A percentile compares a stretch with the other conserved stretches of the same genome.
These are phyloP conservation scores for Orthosia incerta DNA, from an alignment of 2,888 invertebrate species.

Conservation along the genomic window DNA sequence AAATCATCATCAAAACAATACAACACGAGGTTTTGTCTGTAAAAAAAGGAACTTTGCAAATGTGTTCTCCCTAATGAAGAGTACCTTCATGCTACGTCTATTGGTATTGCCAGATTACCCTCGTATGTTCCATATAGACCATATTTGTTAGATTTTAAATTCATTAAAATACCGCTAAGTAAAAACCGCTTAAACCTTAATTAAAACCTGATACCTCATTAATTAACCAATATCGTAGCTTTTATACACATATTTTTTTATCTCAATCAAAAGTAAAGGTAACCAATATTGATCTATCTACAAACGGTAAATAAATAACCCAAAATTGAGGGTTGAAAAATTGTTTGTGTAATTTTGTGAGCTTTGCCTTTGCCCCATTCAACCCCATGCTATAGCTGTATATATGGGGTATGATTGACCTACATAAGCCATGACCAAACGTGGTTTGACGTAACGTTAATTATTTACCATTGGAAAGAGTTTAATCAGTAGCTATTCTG, in stretches of 20 bases:
- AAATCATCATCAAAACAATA: too few relatives aligned
- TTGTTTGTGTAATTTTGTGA: constrained; percentile 41
- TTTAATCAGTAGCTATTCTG: constrained; percentile 36
- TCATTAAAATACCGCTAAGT: neutral
- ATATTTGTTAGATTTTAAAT: neutral
- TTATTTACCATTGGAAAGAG: constrained; percentile 48
- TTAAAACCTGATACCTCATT: neutral
- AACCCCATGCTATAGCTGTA: constrained; percentile 30
- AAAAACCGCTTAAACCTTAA: neutral
- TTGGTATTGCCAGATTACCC: too few relatives aligned
- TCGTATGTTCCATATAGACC: too few relatives aligned
- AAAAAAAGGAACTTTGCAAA: too few relatives aligned
- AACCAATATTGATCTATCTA: neutral
- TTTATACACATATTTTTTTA: neutral
- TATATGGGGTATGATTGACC: constrained; percentile 49
- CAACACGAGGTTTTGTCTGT: too few relatives aligned
- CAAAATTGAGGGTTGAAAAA: constrained; percentile 19
- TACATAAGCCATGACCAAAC: constrained; percentile 44
- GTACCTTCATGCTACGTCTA: too few relatives aligned
- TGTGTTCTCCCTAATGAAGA: too few relatives aligned
- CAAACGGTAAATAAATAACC: neutral
- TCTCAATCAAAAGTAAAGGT: neutral
- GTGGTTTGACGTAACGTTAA: constrained; percentile 40
- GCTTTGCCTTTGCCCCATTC: constrained; percentile 28
- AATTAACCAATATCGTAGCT: neutral